Conservation (phyloP, 2,888 invertebrate genomes). For the Lasioglossum lativentre region DNA sequence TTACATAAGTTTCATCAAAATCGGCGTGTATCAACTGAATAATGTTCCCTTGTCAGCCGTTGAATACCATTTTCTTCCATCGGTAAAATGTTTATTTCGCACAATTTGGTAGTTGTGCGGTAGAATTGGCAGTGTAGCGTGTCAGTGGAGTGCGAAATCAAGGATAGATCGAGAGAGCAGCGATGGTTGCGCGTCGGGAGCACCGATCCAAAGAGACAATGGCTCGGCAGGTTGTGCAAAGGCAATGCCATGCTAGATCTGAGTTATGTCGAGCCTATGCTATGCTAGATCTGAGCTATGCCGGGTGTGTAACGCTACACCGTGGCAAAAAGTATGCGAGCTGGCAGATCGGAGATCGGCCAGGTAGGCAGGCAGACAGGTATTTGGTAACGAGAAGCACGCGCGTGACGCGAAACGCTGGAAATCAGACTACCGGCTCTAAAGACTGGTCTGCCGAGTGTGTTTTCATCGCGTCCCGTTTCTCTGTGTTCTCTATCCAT, state of each 20-base stretch:
- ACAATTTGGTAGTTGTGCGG: too few relatives aligned
- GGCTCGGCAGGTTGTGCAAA: conserved; percentile 3
- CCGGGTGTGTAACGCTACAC: conserved; percentile 36
- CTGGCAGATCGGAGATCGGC: neutral
- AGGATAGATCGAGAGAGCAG: neutral
- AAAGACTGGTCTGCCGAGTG: neutral
- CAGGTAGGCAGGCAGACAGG: neutral
- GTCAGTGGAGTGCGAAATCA: neutral
- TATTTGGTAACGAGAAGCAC: conserved; percentile 26
- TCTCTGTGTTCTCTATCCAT: neutral
- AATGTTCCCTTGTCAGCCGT: neutral
- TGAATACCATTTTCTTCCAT: too few relatives aligned
- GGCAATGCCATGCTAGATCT: conserved; percentile 7
- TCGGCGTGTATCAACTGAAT: too few relatives aligned
- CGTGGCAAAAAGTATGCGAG: conserved; percentile 21
- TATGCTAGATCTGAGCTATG: conserved; percentile 3
- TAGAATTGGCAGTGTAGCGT: neutral
- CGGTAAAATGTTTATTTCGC: too few relatives aligned
- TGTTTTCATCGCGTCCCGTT: conserved; percentile 1
- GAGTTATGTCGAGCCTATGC: conserved; percentile 9
- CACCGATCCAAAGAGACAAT: neutral
- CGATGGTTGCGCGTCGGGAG: neutral
- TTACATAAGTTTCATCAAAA: too few relatives aligned
- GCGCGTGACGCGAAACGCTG: conserved; percentile 20
- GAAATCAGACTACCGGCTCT: conserved; percentile 13